Conservation (phyloP, 2,888 invertebrate species). For the Apeira syringaria region DNA sequence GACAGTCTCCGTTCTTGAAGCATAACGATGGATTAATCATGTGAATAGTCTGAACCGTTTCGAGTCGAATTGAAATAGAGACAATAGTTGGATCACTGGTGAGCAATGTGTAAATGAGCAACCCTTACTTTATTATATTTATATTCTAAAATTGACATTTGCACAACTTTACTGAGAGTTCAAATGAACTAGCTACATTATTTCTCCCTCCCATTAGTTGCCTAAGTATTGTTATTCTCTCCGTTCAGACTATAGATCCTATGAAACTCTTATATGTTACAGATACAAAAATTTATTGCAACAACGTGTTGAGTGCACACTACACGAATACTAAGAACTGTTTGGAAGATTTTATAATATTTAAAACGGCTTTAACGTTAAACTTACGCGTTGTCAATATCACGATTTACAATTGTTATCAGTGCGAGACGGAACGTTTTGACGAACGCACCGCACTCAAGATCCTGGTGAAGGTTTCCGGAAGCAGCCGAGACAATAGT, state of each 20-base stretch:
- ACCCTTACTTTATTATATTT: slow-evolving; percentile 21
- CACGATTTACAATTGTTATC: too few species aligned
- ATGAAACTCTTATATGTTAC: slow-evolving; percentile 24
- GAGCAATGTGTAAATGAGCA: slow-evolving; percentile 4
- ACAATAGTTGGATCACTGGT: too few species aligned
- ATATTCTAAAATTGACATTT: slow-evolving; percentile 54
- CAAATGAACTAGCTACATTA: background rate
- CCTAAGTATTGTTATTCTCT: slow-evolving; percentile 1
- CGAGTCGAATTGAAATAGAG: too few species aligned
- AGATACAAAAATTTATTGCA: slow-evolving; percentile 8
- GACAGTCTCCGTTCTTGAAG: too few species aligned
- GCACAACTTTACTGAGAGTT: slow-evolving; percentile 45
- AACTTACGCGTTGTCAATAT: too few species aligned
- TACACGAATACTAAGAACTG: slow-evolving; percentile 28
- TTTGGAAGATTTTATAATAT: slow-evolving; percentile 37
- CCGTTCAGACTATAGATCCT: background rate
- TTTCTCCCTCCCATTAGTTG: background rate
- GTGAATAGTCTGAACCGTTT: too few species aligned
- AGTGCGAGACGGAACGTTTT: too few species aligned
- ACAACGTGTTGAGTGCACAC: slow-evolving; percentile 35
- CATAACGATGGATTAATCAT: too few species aligned
- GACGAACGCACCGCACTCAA: too few species aligned
- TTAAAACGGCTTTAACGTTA: too few species aligned
- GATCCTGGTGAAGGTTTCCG: too few species aligned
- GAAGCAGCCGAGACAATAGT: too few species aligned